These are phyloP conservation scores for Cantharis rustica DNA, from an alignment of 2,888 invertebrate genomes.

Conservation along the genomic window DNA sequence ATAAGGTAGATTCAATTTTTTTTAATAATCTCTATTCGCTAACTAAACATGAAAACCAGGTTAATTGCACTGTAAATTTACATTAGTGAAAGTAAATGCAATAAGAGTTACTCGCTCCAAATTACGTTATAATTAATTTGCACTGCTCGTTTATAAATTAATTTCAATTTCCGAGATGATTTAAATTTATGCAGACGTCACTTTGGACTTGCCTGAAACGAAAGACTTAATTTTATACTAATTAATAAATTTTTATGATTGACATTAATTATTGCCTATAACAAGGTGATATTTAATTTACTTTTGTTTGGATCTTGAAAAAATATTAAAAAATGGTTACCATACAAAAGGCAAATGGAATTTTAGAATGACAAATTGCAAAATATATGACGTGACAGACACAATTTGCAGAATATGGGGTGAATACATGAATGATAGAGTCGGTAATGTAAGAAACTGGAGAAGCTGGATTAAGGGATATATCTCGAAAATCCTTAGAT, in stretches of 20 bases:
- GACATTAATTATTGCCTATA: neutral
- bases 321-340: neutral
- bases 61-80: slow-evolving; percentile 24
- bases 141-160: slow-evolving; percentile 40
- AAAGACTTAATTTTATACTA: slow-evolving; percentile 2
- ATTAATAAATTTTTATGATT: neutral
- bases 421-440: slow-evolving; percentile 54
- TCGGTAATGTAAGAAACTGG: slow-evolving; percentile 47
- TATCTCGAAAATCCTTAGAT: slow-evolving; percentile 39
- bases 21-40: neutral
- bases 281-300: neutral
- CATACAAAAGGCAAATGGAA: slow-evolving; percentile 22
- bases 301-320: neutral
- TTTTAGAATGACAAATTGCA: slow-evolving; percentile 49
- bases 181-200: slow-evolving; percentile 21
- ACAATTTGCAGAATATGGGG: slow-evolving; percentile 53
- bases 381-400: slow-evolving; percentile 47
- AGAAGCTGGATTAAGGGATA: slow-evolving; percentile 45
- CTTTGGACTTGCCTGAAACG: slow-evolving; percentile 8
- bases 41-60: slow-evolving; percentile 8
- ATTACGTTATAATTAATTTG: slow-evolving; percentile 41
- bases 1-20: neutral
- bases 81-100: slow-evolving; percentile 22
- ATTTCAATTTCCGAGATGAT: slow-evolving; percentile 25
- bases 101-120: slow-evolving; percentile 28